Evolutionary conservation across 2,888 invertebrate genomes (phyloP).

Genomic region (Ectemnius continuus): DNA sequence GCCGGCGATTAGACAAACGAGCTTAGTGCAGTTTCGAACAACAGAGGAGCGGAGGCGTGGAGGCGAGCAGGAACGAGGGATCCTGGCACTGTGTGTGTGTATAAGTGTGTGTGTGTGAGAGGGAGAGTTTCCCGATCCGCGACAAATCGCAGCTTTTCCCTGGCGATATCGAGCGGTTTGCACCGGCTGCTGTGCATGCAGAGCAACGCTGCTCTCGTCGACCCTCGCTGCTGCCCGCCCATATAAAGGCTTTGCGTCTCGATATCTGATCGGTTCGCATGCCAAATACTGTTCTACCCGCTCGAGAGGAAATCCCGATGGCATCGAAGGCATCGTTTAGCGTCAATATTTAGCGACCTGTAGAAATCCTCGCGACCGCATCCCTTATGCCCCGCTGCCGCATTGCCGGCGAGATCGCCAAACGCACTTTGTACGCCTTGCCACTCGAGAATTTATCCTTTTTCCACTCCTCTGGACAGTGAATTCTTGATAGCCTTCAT

Average conservation of each 20-base stretch:
- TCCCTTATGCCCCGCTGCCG: too few relatives aligned
- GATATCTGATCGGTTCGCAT: constrained; percentile 8
- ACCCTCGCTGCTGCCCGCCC: too few relatives aligned
- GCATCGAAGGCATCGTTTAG: background rate
- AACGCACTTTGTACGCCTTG: too few relatives aligned
- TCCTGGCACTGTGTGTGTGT: too few relatives aligned
- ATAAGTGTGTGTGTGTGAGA: too few relatives aligned
- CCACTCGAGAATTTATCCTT: too few relatives aligned
- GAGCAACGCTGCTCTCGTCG: background rate
- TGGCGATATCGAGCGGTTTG: background rate
- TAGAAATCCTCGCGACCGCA: constrained; percentile 1
- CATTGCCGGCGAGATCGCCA: too few relatives aligned
- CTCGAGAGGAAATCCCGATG: constrained; percentile 17
- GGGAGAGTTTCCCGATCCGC: constrained; percentile 19
- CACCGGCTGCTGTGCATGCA: background rate
- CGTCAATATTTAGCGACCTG: constrained; percentile 17
- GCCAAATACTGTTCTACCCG: constrained; percentile 17
- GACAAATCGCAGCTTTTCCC: constrained; percentile 42
- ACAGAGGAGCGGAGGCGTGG: background rate
- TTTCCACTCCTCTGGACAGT: too few relatives aligned
- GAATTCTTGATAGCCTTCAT: too few relatives aligned
- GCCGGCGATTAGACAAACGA: constrained; percentile 47
- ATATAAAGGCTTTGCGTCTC: constrained; percentile 2
- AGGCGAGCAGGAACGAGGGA: too few relatives aligned
- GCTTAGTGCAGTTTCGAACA: constrained; percentile 27